Percentiles rank a stretch among this genome's conserved stretches.
phyloP scores from a whole-genome alignment of 2,797 vertebrate genomes.

The Anniella stebbinsi region DNA sequence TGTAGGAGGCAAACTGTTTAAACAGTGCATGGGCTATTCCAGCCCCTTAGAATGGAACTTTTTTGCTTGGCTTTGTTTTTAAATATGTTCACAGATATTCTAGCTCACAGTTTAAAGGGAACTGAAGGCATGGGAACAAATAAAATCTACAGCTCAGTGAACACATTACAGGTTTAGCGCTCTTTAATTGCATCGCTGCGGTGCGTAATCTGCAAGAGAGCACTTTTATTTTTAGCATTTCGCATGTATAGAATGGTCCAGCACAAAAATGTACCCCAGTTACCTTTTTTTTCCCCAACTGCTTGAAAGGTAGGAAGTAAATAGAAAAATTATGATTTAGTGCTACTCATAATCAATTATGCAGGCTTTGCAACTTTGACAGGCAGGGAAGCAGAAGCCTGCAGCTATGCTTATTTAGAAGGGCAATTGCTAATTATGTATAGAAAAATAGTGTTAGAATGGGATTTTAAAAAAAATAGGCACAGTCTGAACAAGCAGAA shows the following conservation, averaged over 20 bases:
- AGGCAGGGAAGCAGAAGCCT: slow-evolving; percentile 20
- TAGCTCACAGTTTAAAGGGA: background rate
- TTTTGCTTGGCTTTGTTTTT: background rate
- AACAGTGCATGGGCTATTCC: background rate
- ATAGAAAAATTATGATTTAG: background rate
- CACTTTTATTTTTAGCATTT: slow-evolving; percentile 1
- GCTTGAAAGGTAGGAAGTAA: background rate
- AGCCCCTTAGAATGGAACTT: background rate
- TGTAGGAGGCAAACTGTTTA: slow-evolving; percentile 24
- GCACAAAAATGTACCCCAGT: background rate
- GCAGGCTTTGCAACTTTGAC: slow-evolving; percentile 8
- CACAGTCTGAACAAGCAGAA: background rate
- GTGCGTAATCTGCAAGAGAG: background rate
- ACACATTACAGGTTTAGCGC: background rate
- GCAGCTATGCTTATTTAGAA: background rate
- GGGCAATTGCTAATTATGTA: slow-evolving; percentile 20
- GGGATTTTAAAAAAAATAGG: background rate
- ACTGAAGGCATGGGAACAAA: background rate
- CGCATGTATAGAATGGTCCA: background rate
- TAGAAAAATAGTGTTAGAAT: slow-evolving; percentile 19
- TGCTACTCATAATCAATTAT: background rate
- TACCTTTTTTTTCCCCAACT: slow-evolving; percentile 12
- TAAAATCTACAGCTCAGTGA: background rate
- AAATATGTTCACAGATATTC: background rate
- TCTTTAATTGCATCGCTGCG: background rate